A percentile compares a stretch with the other conserved stretches of the same genome.
phyloP scores from a whole-genome alignment of 2,113 vertebrate species.

The Podarcis raffonei region DNA sequence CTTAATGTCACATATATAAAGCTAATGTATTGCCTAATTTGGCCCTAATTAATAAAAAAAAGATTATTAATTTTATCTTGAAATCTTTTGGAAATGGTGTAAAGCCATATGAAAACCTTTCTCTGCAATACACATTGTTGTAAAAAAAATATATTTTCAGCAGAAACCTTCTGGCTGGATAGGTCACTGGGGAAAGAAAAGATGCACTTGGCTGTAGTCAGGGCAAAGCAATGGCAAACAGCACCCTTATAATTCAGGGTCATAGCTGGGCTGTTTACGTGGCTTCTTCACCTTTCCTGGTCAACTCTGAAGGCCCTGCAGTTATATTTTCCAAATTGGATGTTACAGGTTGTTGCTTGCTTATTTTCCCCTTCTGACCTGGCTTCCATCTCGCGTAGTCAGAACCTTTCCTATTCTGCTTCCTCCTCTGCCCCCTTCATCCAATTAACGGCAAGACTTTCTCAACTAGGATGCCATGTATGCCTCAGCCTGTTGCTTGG shows the following conservation, averaged over 20 bases:
- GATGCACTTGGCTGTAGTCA: background rate
- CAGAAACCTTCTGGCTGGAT: background rate
- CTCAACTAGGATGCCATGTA: background rate
- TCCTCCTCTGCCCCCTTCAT: background rate
- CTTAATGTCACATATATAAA: too few species aligned
- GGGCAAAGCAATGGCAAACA: background rate
- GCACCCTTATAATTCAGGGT: background rate
- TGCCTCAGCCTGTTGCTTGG: background rate
- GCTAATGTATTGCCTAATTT: background rate
- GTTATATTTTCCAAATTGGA: slow-evolving; percentile 2
- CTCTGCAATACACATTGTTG: background rate
- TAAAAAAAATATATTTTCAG: background rate
- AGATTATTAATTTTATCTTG: background rate
- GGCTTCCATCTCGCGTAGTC: background rate
- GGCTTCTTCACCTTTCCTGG: background rate
- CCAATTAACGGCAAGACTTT: background rate
- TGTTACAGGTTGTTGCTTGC: background rate
- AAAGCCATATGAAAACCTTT: background rate
- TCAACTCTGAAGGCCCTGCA: background rate
- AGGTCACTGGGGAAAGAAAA: background rate
- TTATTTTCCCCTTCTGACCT: background rate
- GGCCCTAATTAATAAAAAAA: background rate
- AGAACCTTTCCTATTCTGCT: background rate
- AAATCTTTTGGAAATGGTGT: background rate
- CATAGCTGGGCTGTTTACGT: background rate